Percentiles rank a stretch among this genome's conserved stretches.
These are phyloP conservation scores for Coranthus polyacanthus DNA, from an alignment of 2,797 vertebrate species.

Conservation along the genomic window DNA sequence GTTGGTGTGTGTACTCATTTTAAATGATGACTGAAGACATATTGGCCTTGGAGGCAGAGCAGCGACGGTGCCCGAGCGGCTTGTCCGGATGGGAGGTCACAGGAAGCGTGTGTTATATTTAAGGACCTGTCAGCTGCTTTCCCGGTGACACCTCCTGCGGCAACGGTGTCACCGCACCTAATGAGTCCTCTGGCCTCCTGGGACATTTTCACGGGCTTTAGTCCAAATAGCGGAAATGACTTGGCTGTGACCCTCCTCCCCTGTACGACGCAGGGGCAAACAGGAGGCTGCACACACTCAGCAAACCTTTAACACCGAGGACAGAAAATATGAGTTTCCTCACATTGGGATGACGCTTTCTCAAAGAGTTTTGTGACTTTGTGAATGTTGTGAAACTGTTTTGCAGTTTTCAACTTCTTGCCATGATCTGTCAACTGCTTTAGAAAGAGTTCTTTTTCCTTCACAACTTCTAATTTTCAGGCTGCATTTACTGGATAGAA, in stretches of 20 bases:
- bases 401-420: slow-evolving; percentile 15
- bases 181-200: slow-evolving; percentile 69
- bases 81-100: slow-evolving; percentile 62
- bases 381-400: too few relatives aligned
- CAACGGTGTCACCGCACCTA: slow-evolving; percentile 69
- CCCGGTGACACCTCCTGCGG: slow-evolving; percentile 66
- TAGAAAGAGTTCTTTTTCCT: too few relatives aligned
- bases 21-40: slow-evolving; percentile 49
- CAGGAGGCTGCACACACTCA: slow-evolving; percentile 53
- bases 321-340: slow-evolving; percentile 33
- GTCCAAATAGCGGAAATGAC: slow-evolving; percentile 75
- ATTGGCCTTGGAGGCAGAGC: slow-evolving; percentile 44
- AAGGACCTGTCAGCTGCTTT: slow-evolving; percentile 70
- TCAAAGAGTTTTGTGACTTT: slow-evolving; percentile 33
- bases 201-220: slow-evolving; percentile 60
- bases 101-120: slow-evolving; percentile 67
- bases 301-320: slow-evolving; percentile 42
- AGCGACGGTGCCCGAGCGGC: slow-evolving; percentile 40
- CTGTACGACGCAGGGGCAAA: slow-evolving; percentile 50
- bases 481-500: not conserved
- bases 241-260: slow-evolving; percentile 58
- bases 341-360: slow-evolving; percentile 25
- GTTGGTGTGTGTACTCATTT: slow-evolving; percentile 28
- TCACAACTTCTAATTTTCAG: slow-evolving; percentile 13
- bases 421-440: slow-evolving; percentile 18